Base-by-base conservation (phyloP, 2,113 vertebrate genomes). In the Pogonocichla stellata region DNA sequence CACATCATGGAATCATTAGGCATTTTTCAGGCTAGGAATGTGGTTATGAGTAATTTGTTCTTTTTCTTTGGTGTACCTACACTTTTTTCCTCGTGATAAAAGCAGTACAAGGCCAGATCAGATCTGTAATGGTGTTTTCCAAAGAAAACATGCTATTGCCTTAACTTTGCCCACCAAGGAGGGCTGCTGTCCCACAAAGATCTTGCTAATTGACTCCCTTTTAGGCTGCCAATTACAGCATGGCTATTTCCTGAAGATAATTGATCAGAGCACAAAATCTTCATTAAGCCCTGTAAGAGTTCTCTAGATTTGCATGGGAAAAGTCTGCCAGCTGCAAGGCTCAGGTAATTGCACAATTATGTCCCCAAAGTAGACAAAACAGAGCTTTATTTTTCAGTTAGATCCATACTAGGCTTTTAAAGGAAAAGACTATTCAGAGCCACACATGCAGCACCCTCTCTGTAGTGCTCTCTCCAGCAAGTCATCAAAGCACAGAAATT, bases 231-330 rank as follows among this genome's bases (percentile, higher is more conserved):
- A 90, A 67, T 92, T 94, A 53, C 43, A 56, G 48, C 67, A 3
- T 0, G 8, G 58, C 24, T 88, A 14, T 94, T 90, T 94, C 85
- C 85, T 80, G 56, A 61, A 90, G 29, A 85, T 82, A 92, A 95
- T 51, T 90, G 75, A 83, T 80, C 66, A 53, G n/a, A 62, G 54
- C 48, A 88, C 85, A 80, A 66, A 91, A 85, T 92, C 90, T 95
- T 95, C 71, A 66, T 88, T 94, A 95, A 89, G 64, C 24, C 19
- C 43, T 17, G 1, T 64, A 71, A 89, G 51, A 79, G 79, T 48
- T 72, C 84, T 90, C 80, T 71, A 94, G 9, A 94, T 95, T 93
- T 95, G 71, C 87, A 92, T 91, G 84, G 89, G 79, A 94, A 93
- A 82, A 58, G 58, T 50, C 87, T 88, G 62, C 45, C 70, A 93